Base-by-base conservation (phyloP, 2,888 invertebrate species). In the Synanthedon formicaeformis region DNA sequence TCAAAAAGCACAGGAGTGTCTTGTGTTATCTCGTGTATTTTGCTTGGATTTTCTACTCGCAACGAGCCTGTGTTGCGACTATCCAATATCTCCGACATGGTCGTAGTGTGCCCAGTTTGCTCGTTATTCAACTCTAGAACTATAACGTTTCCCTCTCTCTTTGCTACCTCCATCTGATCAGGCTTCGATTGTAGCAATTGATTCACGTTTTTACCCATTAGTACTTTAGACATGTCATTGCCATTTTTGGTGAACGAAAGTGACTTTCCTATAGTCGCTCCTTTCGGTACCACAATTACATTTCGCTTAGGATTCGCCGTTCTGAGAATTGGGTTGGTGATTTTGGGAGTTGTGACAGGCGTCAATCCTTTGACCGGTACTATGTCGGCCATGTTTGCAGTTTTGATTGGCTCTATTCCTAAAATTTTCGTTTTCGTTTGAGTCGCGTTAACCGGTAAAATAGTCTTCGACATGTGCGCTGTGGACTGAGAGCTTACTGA, bases 251-350 rank as follows among this genome's bases (percentile, higher is more conserved):
- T 74, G 55, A 88, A 85, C 12, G 83, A 71, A 55, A 88, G 65
- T 8, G 86, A 78, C 71, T 88, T 88, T 50, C 88, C 88, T 64
- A 89, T 73, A 34, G 88, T 73, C 18, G 87, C 79, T 48, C 89
- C 89, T 66, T 91, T 91, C 64, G 90, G 90, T 27, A 91, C 89
- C 18, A 91, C 89, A 60, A 91, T 90, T 23, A 91, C 83, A 65
- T 88, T 90, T 52, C 89, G 88, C 71, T 90, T 91, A 23, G 85
- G 71, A 58, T 75, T 82, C 50, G 78, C 73, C 16, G 85, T 79
- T 56, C 88, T 69, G 18, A 86, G 75, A 51, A 88, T 84, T 1
- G 88, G 85, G 60, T 82, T 85, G 5, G 76, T 71, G 23, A 81
- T 75, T 73, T 82, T 84, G 12, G 84, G 70, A n/a, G 81, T 73